Evolutionary conservation across 64 coral and sea anemone species (phyloP).

Genomic region (Dendronephthya gigantea): DNA sequence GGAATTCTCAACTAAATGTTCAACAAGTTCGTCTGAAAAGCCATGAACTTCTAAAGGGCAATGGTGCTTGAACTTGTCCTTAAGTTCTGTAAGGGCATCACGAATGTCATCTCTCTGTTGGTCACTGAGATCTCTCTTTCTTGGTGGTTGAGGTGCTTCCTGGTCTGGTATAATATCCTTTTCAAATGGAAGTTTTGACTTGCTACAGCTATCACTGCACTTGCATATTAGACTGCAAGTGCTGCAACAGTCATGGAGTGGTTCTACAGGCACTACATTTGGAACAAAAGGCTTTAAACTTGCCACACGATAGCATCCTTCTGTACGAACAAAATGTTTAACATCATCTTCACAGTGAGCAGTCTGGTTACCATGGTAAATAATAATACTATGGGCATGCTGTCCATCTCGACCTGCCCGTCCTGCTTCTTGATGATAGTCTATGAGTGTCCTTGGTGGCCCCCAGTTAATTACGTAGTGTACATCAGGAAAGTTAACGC

Average conservation of each 20-base stretch:
- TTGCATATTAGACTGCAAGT: neutral
- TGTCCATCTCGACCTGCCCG: conserved; percentile 16
- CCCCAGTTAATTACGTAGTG: no score
- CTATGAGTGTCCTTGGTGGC: conserved; percentile 15
- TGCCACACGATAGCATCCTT: neutral
- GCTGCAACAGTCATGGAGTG: neutral
- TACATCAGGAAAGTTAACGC: no score
- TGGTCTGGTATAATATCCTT: neutral
- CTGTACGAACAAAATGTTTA: neutral
- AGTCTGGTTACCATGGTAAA: conserved; percentile 10
- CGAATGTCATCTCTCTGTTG: neutral
- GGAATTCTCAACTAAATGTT: neutral
- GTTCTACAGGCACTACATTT: neutral
- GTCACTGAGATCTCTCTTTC: neutral
- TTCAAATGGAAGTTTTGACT: neutral
- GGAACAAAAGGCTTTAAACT: neutral
- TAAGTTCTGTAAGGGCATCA: neutral
- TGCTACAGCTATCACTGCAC: neutral
- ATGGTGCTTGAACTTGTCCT: neutral
- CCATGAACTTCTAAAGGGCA: neutral
- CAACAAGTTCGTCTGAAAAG: neutral
- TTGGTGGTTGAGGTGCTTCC: neutral
- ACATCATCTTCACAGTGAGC: conserved; percentile 34
- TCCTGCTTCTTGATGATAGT: conserved; percentile 18
- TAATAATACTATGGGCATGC: conserved; percentile 4